Percentiles rank a stretch among this genome's conserved stretches.
These are phyloP conservation scores for Bradynema listronoti DNA, from an alignment of 1,140 invertebrate species.

Conservation along the genomic window DNA sequence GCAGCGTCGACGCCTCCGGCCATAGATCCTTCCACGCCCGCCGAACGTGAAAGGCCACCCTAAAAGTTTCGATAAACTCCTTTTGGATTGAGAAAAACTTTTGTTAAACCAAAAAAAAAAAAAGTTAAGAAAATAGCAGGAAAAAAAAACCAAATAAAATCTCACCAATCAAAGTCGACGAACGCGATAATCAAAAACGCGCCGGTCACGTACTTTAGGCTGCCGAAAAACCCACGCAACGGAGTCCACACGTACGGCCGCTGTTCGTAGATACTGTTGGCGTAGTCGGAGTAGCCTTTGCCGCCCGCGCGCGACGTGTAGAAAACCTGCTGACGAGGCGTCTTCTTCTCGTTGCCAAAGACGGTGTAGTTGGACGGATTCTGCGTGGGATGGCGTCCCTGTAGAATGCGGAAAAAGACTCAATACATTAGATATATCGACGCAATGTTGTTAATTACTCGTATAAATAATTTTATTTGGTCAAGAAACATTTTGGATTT, in stretches of 20 bases:
- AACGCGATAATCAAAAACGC: not conserved
- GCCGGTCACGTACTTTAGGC: no score
- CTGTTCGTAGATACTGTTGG: not conserved
- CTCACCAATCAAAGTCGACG: slow-evolving; percentile 18
- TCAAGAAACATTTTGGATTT: no score
- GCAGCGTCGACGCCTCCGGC: no score
- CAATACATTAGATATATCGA: no score
- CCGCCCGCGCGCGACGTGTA: slow-evolving; percentile 37
- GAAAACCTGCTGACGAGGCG: slow-evolving; percentile 25
- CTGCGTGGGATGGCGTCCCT: no score
- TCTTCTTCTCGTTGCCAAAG: slow-evolving; percentile 27
- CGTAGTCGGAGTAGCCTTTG: slow-evolving; percentile 41
- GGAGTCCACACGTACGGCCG: slow-evolving; percentile 17
- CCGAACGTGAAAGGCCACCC: not conserved
- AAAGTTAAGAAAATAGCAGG: not conserved
- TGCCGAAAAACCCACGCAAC: slow-evolving; percentile 3
- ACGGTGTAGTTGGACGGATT: slow-evolving; percentile 30
- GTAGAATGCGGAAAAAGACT: no score
- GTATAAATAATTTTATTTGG: no score
- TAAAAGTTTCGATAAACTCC: not conserved
- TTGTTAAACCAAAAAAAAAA: not conserved
- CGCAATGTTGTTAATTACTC: no score
- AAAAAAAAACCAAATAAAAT: not conserved
- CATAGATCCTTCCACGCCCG: not conserved
- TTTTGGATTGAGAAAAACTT: not conserved